A percentile compares a stretch with the other conserved stretches of the same genome.
Evolutionary conservation across 1,140 invertebrate species (phyloP).

Genomic region (Babylonia areolata): DNA sequence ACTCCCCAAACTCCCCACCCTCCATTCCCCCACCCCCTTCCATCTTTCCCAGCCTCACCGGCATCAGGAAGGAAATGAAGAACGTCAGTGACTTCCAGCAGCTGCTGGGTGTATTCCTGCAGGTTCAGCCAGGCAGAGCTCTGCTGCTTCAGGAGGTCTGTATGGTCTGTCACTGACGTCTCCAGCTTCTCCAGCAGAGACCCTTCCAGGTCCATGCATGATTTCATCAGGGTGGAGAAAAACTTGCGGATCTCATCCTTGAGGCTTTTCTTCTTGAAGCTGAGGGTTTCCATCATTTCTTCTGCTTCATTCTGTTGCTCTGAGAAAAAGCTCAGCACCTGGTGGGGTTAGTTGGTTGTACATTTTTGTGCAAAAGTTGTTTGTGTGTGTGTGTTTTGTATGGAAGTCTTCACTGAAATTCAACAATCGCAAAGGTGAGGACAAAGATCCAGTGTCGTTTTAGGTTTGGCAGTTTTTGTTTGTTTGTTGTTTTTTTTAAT

Average conservation of each 20-base stretch:
- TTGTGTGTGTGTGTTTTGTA: too few species aligned
- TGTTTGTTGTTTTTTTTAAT: too few species aligned
- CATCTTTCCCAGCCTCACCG: not conserved
- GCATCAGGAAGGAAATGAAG: slow-evolving; percentile 4
- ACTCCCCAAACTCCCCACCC: too few species aligned
- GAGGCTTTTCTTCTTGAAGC: not conserved
- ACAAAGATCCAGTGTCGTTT: too few species aligned
- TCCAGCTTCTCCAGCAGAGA: slow-evolving; percentile 15
- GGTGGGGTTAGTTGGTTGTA: not conserved
- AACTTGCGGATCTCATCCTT: not conserved
- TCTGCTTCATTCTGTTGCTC: not conserved
- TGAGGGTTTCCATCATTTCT: not conserved
- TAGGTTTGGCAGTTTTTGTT: too few species aligned
- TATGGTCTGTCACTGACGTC: slow-evolving; percentile 18
- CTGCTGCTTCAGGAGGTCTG: slow-evolving; percentile 1
- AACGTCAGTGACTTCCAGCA: slow-evolving; percentile 19
- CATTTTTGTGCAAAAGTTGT: too few species aligned
- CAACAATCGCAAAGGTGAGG: too few species aligned
- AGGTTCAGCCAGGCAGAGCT: not conserved
- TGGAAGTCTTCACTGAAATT: too few species aligned
- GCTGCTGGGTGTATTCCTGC: slow-evolving; percentile 6
- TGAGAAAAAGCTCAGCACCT: slow-evolving; percentile 30
- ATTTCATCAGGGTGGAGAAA: slow-evolving; percentile 26
- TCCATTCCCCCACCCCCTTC: too few species aligned
- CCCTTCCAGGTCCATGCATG: slow-evolving; percentile 31